A percentile compares a stretch with the other conserved stretches of the same genome.
Conservation (phyloP, 2,797 vertebrate species). For the Heteromormyrus szaboi region DNA sequence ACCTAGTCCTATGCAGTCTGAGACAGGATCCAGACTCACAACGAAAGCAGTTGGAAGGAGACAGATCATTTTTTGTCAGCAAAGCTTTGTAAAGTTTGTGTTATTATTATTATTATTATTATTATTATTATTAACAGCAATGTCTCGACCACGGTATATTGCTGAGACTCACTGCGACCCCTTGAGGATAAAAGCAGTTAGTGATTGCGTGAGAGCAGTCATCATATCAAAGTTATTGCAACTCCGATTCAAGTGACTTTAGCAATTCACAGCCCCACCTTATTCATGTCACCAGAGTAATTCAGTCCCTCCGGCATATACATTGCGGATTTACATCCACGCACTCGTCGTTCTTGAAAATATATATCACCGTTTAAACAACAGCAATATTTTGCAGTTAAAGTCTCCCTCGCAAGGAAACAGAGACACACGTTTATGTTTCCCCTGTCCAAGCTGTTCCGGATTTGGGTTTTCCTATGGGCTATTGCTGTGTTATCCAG, state of each 20-base stretch:
- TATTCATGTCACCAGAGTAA: neutral
- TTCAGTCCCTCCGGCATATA: neutral
- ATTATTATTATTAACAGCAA: too few relatives aligned
- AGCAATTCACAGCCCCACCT: neutral
- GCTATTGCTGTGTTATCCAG: neutral
- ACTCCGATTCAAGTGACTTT: neutral
- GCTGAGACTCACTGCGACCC: neutral
- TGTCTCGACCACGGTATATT: neutral
- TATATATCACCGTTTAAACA: neutral
- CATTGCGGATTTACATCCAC: neutral
- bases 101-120: neutral
- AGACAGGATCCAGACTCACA: neutral
- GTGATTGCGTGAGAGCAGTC: neutral
- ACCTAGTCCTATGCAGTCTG: neutral
- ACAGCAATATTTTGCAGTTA: neutral
- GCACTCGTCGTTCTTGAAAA: neutral
- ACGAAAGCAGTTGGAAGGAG: neutral
- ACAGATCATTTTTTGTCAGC: neutral
- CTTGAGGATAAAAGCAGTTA: neutral
- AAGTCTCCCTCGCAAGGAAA: neutral
- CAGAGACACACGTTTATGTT: neutral
- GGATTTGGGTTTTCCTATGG: neutral
- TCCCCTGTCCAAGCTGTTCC: neutral
- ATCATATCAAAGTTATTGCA: neutral
- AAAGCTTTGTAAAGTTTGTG: neutral